A percentile compares a stretch with the other conserved stretches of the same genome.
Evolutionary conservation across 2,888 invertebrate species (phyloP).

Genomic region (Epinotia demarniana): DNA sequence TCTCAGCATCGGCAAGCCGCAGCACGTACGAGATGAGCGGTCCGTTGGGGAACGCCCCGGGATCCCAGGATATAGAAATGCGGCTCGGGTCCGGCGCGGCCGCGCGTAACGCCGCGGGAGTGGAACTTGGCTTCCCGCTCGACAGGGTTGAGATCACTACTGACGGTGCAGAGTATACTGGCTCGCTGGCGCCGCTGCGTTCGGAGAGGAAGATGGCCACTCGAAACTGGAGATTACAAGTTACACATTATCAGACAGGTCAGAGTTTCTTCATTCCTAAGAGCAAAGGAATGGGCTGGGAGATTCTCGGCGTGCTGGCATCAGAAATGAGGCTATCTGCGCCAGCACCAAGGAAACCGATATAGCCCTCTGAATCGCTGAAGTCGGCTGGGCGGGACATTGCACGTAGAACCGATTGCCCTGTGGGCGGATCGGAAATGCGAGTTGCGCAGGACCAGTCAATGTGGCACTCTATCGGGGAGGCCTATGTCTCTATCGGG

Average conservation of each 20-base stretch:
- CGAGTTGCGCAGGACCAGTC: no score
- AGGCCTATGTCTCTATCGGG: no score
- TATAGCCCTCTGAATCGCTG: no score
- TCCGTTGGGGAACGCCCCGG: slow-evolving; percentile 94
- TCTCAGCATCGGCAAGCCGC: slow-evolving; percentile 83
- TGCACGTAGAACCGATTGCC: no score
- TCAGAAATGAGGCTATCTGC: no score
- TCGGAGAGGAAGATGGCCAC: slow-evolving; percentile 91
- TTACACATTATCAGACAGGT: neutral
- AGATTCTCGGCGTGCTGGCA: no score
- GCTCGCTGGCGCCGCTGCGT: slow-evolving; percentile 87
- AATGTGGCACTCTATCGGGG: no score
- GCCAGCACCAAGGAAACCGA: no score
- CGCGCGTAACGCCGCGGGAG: slow-evolving; percentile 90
- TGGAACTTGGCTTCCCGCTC: slow-evolving; percentile 90
- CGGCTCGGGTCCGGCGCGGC: slow-evolving; percentile 92
- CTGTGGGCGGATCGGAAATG: no score
- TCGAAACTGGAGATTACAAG: slow-evolving; percentile 89
- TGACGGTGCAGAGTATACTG: slow-evolving; percentile 90
- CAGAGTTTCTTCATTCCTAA: neutral
- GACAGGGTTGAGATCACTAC: slow-evolving; percentile 90
- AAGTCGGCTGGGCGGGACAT: no score
- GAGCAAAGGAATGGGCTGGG: no score
- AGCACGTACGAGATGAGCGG: slow-evolving; percentile 94
- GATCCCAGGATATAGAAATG: slow-evolving; percentile 95